phyloP scores from a whole-genome alignment of 1,140 invertebrate genomes.

The Gryon sp. region DNA sequence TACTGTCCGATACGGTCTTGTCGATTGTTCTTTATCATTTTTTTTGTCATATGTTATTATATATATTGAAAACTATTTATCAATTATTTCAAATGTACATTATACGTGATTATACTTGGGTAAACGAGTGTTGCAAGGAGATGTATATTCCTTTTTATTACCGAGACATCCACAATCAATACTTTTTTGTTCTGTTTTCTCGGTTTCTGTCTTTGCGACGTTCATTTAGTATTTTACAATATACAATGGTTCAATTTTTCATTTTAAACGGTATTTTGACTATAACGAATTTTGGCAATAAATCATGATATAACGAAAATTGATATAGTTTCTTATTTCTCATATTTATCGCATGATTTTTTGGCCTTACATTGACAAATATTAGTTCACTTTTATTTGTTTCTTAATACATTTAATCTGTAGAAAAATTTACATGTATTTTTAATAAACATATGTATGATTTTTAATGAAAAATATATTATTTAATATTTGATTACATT shows the following conservation, averaged over 20 bases:
- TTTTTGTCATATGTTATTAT: slow-evolving; percentile 53
- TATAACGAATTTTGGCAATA: slow-evolving; percentile 51
- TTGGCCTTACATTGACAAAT: too few species aligned
- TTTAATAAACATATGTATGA: too few species aligned
- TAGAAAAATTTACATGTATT: too few species aligned
- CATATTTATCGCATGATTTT: not conserved
- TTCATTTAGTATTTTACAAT: slow-evolving; percentile 28
- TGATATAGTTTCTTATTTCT: not conserved
- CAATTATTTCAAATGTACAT: slow-evolving; percentile 59
- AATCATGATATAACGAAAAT: slow-evolving; percentile 39
- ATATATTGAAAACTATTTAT: slow-evolving; percentile 61
- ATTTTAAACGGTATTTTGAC: slow-evolving; percentile 49
- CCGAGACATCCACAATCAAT: slow-evolving; percentile 35
- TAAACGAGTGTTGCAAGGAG: slow-evolving; percentile 50
- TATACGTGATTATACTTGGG: slow-evolving; percentile 61
- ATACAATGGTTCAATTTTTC: slow-evolving; percentile 17
- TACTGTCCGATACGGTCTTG: slow-evolving; percentile 32
- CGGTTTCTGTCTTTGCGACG: slow-evolving; percentile 18
- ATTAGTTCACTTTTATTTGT: too few species aligned
- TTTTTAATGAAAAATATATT: too few species aligned
- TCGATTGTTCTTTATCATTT: slow-evolving; percentile 57
- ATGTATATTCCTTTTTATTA: slow-evolving; percentile 52
- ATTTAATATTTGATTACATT: too few species aligned
- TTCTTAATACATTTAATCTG: too few species aligned
- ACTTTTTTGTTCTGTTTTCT: slow-evolving; percentile 27